These are phyloP conservation scores for Gorsachius goisagi DNA, from an alignment of 2,113 vertebrate species.

Conservation along the genomic window DNA sequence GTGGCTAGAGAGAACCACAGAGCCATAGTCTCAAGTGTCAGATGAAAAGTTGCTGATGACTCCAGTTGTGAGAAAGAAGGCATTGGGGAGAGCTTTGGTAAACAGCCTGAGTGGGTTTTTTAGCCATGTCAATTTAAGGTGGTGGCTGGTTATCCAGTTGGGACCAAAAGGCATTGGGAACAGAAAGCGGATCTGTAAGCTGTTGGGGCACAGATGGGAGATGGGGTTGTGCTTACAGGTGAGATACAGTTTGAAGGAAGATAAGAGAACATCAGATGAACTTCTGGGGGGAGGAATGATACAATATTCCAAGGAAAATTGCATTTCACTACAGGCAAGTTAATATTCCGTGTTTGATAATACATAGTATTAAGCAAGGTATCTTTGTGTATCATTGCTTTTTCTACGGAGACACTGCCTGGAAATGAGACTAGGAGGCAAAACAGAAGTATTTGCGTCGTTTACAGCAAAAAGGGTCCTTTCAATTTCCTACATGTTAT, in stretches of 20 bases:
- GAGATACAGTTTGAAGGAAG: neutral
- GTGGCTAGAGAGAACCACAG: accelerated
- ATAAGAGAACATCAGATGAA: neutral
- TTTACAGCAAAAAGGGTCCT: neutral
- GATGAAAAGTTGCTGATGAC: neutral
- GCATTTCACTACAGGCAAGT: neutral
- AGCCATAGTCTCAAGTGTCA: neutral
- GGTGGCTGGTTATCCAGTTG: neutral
- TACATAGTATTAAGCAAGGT: neutral
- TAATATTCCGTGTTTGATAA: neutral
- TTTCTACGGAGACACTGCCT: neutral
- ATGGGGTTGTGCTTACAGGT: neutral
- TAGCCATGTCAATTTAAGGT: neutral
- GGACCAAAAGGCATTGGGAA: neutral
- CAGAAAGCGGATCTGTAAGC: neutral
- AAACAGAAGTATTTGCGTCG: accelerated
- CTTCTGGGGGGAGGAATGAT: neutral
- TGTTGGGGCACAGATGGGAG: neutral
- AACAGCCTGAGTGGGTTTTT: neutral
- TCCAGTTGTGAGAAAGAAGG: neutral
- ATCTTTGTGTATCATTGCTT: neutral
- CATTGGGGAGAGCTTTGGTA: neutral
- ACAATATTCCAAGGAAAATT: neutral
- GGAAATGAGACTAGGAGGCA: neutral
- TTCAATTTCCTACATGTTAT: neutral